Conservation (phyloP, 1,140 invertebrate genomes). For the Drosophila bipectinata region DNA sequence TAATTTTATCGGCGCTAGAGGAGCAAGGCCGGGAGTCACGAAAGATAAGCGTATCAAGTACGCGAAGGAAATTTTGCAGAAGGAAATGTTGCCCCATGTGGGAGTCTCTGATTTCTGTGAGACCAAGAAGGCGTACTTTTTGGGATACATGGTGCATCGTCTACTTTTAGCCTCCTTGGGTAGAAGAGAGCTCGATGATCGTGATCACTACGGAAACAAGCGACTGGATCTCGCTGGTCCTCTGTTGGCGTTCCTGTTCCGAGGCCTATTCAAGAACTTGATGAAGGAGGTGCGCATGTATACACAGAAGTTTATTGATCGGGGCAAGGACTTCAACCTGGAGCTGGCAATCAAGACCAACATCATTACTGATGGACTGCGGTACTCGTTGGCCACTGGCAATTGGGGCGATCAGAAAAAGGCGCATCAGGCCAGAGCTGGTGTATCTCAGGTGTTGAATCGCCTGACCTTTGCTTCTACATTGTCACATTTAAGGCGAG, state of each 20-base stretch:
- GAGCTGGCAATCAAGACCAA: slow-evolving; percentile 98
- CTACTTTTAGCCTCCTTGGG: slow-evolving; percentile 97
- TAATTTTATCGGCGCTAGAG: slow-evolving; percentile 98
- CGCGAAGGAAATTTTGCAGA: slow-evolving; percentile 99
- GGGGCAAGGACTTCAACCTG: slow-evolving; percentile 98
- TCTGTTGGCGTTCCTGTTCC: slow-evolving; percentile 96
- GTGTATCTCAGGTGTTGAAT: slow-evolving; percentile 97
- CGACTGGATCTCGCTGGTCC: slow-evolving; percentile 98
- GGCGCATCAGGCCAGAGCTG: slow-evolving; percentile 98
- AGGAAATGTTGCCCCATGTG: slow-evolving; percentile 99
- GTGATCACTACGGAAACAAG: slow-evolving; percentile 99
- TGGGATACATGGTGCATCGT: slow-evolving; percentile 99
- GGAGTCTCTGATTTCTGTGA: slow-evolving; percentile 99
- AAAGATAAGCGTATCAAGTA: slow-evolving; percentile 99
- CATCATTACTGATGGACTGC: slow-evolving; percentile 98
- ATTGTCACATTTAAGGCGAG: slow-evolving; percentile 97
- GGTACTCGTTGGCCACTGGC: slow-evolving; percentile 98
- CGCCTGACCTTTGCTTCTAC: slow-evolving; percentile 99
- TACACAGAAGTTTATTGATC: slow-evolving; percentile 99
- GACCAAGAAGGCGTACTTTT: slow-evolving; percentile 99
- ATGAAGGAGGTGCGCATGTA: slow-evolving; percentile 98
- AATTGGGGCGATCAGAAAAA: slow-evolving; percentile 99
- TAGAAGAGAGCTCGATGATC: slow-evolving; percentile 97
- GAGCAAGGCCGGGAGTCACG: slow-evolving; percentile 98
- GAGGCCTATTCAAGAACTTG: slow-evolving; percentile 96